These are phyloP conservation scores for Harpalus rubripes DNA, from an alignment of 2,888 invertebrate species.

Conservation along the genomic window DNA sequence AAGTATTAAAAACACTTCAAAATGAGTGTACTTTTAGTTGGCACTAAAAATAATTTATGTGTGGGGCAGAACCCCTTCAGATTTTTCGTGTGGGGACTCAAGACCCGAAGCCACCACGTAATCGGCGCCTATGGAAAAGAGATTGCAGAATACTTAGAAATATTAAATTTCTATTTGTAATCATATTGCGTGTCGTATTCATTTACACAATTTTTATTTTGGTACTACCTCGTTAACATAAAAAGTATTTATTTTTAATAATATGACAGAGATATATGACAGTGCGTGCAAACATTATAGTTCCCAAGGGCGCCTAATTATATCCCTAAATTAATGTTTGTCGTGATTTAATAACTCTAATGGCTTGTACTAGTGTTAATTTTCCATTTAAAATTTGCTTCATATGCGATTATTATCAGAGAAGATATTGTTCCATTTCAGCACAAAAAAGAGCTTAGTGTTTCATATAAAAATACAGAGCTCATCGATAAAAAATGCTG, in stretches of 20 bases:
- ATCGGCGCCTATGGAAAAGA: no score
- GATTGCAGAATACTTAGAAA: neutral
- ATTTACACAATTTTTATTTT: neutral
- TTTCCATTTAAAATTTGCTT: neutral
- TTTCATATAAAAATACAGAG: constrained; percentile 31
- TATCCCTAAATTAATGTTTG: neutral
- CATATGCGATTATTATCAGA: constrained; percentile 18
- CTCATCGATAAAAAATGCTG: constrained; percentile 54
- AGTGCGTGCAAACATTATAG: neutral
- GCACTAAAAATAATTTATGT: no score
- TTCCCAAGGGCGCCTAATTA: neutral
- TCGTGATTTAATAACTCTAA: neutral
- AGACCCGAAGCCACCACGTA: no score
- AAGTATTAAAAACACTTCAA: no score
- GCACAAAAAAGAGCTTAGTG: constrained; percentile 1
- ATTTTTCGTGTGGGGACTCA: no score
- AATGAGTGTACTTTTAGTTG: no score
- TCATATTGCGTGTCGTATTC: neutral
- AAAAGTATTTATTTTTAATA: neutral
- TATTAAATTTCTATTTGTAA: neutral
- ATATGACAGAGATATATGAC: neutral
- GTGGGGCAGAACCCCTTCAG: no score
- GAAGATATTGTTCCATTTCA: constrained; percentile 9
- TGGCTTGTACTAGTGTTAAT: neutral
- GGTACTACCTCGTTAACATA: neutral